phyloP scores from a whole-genome alignment of 2,797 vertebrate genomes.

The Aplochiton taeniatus region DNA sequence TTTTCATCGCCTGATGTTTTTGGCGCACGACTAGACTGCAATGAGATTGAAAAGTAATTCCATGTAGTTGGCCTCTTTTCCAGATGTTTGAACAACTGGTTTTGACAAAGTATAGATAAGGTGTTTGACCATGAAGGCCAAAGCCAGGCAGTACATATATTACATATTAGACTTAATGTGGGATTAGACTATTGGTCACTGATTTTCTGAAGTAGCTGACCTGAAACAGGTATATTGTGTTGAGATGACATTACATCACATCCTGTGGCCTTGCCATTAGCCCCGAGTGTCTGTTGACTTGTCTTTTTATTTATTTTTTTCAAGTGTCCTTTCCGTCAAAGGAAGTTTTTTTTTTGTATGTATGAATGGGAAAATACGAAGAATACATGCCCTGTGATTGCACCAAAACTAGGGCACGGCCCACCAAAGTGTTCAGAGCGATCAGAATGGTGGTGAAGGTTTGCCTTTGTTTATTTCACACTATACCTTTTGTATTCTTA shows the following conservation, averaged over 20 bases:
- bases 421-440: neutral
- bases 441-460: neutral
- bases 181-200: too few species aligned
- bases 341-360: slow-evolving; percentile 19
- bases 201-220: too few species aligned
- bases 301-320: slow-evolving; percentile 10
- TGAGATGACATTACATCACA: slow-evolving; percentile 13
- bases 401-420: neutral
- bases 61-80: too few species aligned
- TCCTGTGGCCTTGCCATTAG: slow-evolving; percentile 43
- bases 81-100: too few species aligned
- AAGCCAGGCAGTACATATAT: too few species aligned
- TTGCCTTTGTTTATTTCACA: slow-evolving; percentile 1
- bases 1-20: too few species aligned
- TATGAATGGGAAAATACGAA: neutral
- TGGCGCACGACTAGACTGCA: too few species aligned
- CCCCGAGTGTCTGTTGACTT: neutral
- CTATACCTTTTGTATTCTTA: neutral
- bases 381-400: too few species aligned
- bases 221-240: neutral
- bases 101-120: too few species aligned
- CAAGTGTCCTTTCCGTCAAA: slow-evolving; percentile 10
- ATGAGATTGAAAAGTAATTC: too few species aligned
- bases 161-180: too few species aligned
- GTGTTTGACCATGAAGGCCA: too few species aligned